Base-by-base conservation (phyloP, 1,140 invertebrate genomes). In the Pinna nobilis region DNA sequence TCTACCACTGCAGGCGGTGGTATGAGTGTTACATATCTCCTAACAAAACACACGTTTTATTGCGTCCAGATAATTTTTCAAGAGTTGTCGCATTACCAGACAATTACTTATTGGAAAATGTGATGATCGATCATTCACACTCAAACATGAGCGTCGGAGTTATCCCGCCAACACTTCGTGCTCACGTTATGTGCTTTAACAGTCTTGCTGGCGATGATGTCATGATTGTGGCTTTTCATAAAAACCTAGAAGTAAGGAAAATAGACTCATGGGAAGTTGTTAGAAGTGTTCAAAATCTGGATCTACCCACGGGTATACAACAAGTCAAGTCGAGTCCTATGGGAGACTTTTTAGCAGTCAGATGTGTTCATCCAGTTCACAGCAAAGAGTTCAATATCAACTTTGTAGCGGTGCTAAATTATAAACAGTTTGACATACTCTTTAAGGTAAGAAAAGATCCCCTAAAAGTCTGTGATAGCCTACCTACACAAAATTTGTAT, bases 1-100 rank as follows among this genome's bases (percentile, higher is more conserved):
- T n/a, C n/a, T 80, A 80, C 53, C 73, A 77, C 51, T 73, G 76
- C 23, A 74, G 78, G 1, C 64, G 78, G 15, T 83, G 81, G 83
- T 84, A 81, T 41, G 83, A 84, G 66, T 79, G 80, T 18, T 82
- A 84, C 67, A 80, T 84, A 25, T 84, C 83, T 5, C 81, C 83
- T 13, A 76, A 75, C 23, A 80, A 78, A 20, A 50, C 68, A 11
- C 57, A 72, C 3, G 77, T 84, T 13, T 63, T 81, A 1, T 70
- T 84, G 57, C 66, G 83, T 25, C 83, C 83, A 3, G 83, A 84
- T 47, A 79, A 78, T 64, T 67, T 80, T 20, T 80, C 81, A 15
- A 59, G 81, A 13, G 70, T 80, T 49, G 73, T 82, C 20, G 74
- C 77, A 23, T 35, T 78, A 20, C 78, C 78, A 23, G 81, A 82